These are phyloP conservation scores for Frankliniella intonsa DNA, from an alignment of 2,888 invertebrate species.

Conservation along the genomic window DNA sequence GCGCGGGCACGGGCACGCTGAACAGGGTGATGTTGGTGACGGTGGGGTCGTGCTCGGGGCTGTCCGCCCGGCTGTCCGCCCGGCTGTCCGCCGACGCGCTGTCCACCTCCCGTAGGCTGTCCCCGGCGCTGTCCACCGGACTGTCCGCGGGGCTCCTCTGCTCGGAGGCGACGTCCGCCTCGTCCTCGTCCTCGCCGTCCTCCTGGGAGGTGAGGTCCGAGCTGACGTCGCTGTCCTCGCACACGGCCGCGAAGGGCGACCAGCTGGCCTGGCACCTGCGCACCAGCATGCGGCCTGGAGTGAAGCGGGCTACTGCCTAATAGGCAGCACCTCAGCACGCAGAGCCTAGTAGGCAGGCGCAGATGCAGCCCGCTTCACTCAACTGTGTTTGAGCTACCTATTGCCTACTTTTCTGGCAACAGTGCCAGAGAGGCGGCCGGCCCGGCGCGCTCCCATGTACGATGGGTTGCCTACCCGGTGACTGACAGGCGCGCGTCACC, in stretches of 20 bases:
- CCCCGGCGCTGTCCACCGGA: not conserved
- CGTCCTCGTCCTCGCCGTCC: not conserved
- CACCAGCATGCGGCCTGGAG: not conserved
- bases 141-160: not conserved
- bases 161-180: too few species aligned
- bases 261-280: not conserved
- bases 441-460: too few species aligned
- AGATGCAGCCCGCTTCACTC: too few species aligned
- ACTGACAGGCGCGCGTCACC: too few species aligned
- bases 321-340: too few species aligned
- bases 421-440: too few species aligned
- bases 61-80: not conserved
- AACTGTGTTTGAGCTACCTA: too few species aligned
- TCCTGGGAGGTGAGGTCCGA: not conserved
- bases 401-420: too few species aligned
- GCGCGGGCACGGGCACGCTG: not conserved
- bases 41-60: not conserved
- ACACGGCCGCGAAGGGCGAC: not conserved
- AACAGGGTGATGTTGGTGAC: not conserved
- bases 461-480: too few species aligned
- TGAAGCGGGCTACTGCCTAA: too few species aligned
- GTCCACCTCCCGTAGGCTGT: not conserved
- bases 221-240: constrained; percentile 18
- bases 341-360: too few species aligned
- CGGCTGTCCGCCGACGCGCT: not conserved